Conservation (phyloP, 2,888 invertebrate genomes). For the Apeira syringaria region DNA sequence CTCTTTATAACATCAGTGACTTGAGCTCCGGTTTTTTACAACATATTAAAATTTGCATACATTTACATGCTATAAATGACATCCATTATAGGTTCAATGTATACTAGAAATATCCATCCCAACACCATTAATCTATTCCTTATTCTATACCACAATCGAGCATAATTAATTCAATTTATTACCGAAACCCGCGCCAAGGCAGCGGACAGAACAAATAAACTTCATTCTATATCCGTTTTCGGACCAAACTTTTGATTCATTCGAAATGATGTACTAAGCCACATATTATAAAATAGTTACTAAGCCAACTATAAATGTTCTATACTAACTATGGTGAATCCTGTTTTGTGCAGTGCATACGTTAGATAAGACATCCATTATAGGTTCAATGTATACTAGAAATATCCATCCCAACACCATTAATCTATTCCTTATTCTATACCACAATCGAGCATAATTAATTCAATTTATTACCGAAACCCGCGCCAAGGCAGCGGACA, state of each 20-base stretch:
- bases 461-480: constrained; percentile 54
- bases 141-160: constrained; percentile 29
- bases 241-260: not conserved
- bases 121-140: constrained; percentile 20
- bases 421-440: constrained; percentile 26
- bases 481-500: constrained; percentile 43
- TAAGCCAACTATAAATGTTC: not conserved
- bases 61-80: too few species aligned
- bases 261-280: not conserved
- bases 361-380: too few species aligned
- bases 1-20: too few species aligned
- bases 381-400: too few species aligned
- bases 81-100: too few species aligned
- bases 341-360: too few species aligned
- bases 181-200: constrained; percentile 46
- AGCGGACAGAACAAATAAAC: not conserved
- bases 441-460: constrained; percentile 45
- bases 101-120: constrained; percentile 7
- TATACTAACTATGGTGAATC: not conserved
- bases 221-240: constrained; percentile 16
- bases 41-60: too few species aligned
- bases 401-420: constrained; percentile 8
- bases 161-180: constrained; percentile 60
- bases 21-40: too few species aligned
- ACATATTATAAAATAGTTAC: not conserved